Evolutionary conservation across 2,797 vertebrate species (phyloP).

Genomic region (Psittacula echo): DNA sequence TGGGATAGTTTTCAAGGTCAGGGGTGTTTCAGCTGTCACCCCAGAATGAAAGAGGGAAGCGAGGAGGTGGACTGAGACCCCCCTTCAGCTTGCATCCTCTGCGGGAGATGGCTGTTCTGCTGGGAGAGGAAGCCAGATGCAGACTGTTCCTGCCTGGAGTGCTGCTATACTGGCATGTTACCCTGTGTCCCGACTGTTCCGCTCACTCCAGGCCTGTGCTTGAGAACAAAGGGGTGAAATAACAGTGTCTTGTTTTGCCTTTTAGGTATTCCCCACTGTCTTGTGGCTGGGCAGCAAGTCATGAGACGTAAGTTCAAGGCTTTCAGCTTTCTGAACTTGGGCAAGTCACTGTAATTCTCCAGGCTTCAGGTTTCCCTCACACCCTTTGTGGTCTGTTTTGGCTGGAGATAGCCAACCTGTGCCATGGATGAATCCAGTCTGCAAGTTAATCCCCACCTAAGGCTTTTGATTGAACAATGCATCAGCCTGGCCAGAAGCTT

Average conservation of each 20-base stretch:
- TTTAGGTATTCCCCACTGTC: not conserved
- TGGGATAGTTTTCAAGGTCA: not conserved
- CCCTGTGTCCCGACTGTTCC: not conserved
- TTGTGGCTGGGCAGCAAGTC: not conserved
- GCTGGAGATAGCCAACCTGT: not conserved
- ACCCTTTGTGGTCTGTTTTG: not conserved
- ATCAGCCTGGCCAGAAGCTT: not conserved
- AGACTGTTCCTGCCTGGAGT: not conserved
- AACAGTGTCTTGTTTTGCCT: not conserved
- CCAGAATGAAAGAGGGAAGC: not conserved
- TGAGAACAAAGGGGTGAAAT: not conserved
- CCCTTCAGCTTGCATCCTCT: not conserved
- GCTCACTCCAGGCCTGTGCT: not conserved
- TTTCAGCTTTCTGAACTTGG: not conserved
- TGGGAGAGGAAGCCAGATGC: not conserved
- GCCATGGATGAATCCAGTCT: not conserved
- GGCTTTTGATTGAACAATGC: not conserved
- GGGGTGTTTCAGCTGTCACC: not conserved
- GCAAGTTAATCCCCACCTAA: not conserved
- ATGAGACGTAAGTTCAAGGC: not conserved
- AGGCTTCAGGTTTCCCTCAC: not conserved
- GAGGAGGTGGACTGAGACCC: not conserved
- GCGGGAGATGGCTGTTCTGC: not conserved
- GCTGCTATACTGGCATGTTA: not conserved
- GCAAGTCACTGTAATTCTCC: not conserved